Evolutionary conservation across 2,113 vertebrate species (phyloP).

Genomic region (Acrocephalus kingi): DNA sequence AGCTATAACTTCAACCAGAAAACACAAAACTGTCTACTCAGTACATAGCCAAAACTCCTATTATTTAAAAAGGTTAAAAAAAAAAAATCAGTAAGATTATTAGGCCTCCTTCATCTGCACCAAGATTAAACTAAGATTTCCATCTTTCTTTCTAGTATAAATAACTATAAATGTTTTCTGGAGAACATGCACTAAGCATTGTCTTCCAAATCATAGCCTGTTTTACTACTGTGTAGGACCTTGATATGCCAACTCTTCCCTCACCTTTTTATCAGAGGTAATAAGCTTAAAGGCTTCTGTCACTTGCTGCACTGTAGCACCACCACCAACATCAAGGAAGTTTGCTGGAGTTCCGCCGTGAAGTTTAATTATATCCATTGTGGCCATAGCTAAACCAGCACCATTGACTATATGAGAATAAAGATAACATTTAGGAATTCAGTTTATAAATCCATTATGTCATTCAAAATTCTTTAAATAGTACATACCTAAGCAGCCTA

Average conservation of each 20-base stretch:
- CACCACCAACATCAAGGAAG: slow-evolving; percentile 98
- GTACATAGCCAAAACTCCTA: neutral
- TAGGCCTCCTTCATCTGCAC: neutral
- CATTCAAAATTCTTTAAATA: neutral
- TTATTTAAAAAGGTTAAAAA: neutral
- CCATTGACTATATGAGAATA: slow-evolving; percentile 86
- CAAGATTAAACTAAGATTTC: neutral
- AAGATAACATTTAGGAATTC: slow-evolving; percentile 24
- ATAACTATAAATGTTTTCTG: neutral
- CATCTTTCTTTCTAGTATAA: neutral
- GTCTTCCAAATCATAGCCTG: neutral
- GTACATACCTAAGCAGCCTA: slow-evolving; percentile 91
- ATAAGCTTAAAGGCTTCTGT: slow-evolving; percentile 99
- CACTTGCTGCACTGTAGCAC: slow-evolving; percentile 97
- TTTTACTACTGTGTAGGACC: neutral
- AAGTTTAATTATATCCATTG: slow-evolving; percentile 99
- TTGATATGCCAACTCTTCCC: neutral
- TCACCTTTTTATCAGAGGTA: slow-evolving; percentile 97
- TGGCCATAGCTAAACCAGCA: slow-evolving; percentile 97
- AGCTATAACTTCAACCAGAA: neutral
- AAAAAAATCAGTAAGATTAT: neutral
- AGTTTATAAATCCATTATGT: neutral
- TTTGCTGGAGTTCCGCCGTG: slow-evolving; percentile 97
- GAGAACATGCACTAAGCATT: neutral
- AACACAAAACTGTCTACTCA: neutral